phyloP scores from a whole-genome alignment of 2,113 vertebrate genomes.

The Ochotona princeps region DNA sequence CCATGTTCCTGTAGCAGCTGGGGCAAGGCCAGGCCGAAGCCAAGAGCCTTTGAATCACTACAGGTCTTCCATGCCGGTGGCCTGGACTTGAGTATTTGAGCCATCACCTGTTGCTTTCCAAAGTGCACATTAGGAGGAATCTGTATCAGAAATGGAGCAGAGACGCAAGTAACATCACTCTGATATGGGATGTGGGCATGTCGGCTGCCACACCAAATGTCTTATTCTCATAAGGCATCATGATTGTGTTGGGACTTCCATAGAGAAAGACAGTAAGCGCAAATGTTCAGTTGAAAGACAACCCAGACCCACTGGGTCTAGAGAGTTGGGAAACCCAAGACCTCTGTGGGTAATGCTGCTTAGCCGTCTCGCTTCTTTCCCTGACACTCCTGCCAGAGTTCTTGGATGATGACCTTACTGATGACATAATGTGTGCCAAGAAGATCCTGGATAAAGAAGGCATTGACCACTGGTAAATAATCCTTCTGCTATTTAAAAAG shows the following conservation, averaged over 20 bases:
- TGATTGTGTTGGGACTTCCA: not conserved
- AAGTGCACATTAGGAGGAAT: no score
- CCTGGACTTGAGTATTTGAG: no score
- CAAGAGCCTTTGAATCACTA: no score
- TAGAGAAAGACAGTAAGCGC: not conserved
- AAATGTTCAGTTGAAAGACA: conserved; percentile 19
- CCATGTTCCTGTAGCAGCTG: no score
- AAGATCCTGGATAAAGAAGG: conserved; percentile 76
- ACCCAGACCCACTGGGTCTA: not conserved
- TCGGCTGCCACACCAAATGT: no score
- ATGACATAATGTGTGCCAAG: conserved; percentile 76
- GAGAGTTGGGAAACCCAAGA: not conserved
- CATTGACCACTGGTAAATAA: conserved; percentile 72
- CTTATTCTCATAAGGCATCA: not conserved
- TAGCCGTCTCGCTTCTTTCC: not conserved
- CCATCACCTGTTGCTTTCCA: no score
- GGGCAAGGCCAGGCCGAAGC: no score
- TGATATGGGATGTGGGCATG: no score
- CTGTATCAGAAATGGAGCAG: no score
- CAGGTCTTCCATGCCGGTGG: no score
- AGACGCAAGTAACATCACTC: no score
- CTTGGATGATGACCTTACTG: conserved; percentile 70
- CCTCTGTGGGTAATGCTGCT: not conserved
- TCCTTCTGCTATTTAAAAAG: not conserved
- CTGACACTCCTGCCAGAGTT: conserved; percentile 55